Percentiles rank a stretch among this genome's conserved stretches.
Conservation (phyloP, 1,140 invertebrate species). For the Dryas iulia region DNA sequence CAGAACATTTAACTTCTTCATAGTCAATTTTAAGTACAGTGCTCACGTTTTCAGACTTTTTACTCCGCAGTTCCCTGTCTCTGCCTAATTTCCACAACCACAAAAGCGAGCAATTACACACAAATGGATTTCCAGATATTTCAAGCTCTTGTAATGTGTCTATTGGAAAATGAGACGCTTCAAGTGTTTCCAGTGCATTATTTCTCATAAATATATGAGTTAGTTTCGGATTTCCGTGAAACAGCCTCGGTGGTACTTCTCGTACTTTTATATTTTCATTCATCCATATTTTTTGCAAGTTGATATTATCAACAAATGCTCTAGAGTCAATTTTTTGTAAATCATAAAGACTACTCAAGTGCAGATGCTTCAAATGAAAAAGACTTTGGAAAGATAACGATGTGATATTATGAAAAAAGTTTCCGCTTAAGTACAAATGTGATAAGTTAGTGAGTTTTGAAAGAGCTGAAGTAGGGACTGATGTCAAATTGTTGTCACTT, state of each 20-base stretch:
- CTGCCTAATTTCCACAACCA: slow-evolving; percentile 91
- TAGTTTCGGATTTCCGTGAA: slow-evolving; percentile 88
- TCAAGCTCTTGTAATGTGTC: slow-evolving; percentile 86
- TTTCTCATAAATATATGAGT: slow-evolving; percentile 86
- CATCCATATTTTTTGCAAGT: slow-evolving; percentile 88
- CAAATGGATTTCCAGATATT: slow-evolving; percentile 90
- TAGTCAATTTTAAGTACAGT: slow-evolving; percentile 73
- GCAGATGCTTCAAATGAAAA: slow-evolving; percentile 87
- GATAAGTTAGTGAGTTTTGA: slow-evolving; percentile 88
- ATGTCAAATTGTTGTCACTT: slow-evolving; percentile 90
- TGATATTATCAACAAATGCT: slow-evolving; percentile 91
- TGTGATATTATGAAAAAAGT: slow-evolving; percentile 85
- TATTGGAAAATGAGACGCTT: slow-evolving; percentile 89
- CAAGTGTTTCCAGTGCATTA: slow-evolving; percentile 86
- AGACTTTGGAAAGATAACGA: slow-evolving; percentile 90
- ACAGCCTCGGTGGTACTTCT: slow-evolving; percentile 85
- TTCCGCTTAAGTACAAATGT: slow-evolving; percentile 87
- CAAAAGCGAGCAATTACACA: slow-evolving; percentile 92
- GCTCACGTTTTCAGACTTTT: slow-evolving; percentile 60
- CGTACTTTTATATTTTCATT: slow-evolving; percentile 87
- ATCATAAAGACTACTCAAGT: slow-evolving; percentile 84
- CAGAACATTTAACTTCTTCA: slow-evolving; percentile 80
- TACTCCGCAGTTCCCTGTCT: slow-evolving; percentile 73
- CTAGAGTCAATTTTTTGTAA: slow-evolving; percentile 85
- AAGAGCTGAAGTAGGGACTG: slow-evolving; percentile 87